These are phyloP conservation scores for Oncorhynchus keta DNA, from an alignment of 2,113 vertebrate genomes.

Conservation along the genomic window DNA sequence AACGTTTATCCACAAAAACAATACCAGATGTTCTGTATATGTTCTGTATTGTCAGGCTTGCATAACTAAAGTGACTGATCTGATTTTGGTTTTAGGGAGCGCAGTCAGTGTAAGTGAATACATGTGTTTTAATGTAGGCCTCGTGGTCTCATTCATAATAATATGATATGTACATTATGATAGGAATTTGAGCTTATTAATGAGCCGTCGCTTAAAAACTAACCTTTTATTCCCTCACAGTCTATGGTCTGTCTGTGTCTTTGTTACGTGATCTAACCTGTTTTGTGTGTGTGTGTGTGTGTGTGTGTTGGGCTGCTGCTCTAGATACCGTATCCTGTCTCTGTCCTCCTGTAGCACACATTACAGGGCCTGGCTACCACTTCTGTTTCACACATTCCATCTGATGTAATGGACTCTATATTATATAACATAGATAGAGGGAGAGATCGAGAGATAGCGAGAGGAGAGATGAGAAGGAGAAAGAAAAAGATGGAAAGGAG, in stretches of 20 bases:
- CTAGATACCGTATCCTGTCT: constrained; percentile 5
- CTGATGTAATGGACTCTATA: constrained; percentile 45
- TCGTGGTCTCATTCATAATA: neutral
- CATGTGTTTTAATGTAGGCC: neutral
- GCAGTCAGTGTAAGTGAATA: neutral
- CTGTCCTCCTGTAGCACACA: constrained; percentile 28
- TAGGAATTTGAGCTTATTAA: neutral
- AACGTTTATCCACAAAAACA: no score
- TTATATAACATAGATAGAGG: constrained; percentile 15
- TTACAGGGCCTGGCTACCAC: constrained; percentile 21
- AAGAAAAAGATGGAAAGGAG: no score
- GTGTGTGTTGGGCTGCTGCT: constrained; percentile 15
- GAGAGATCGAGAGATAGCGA: neutral
- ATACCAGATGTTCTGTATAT: no score
- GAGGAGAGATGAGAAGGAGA: neutral
- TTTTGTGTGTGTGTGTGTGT: constrained; percentile 20
- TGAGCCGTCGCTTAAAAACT: constrained; percentile 13
- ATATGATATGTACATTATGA: constrained; percentile 32
- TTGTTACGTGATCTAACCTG: neutral
- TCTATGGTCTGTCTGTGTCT: constrained; percentile 27
- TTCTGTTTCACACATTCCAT: constrained; percentile 23
- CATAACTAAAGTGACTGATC: neutral
- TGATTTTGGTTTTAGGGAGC: neutral
- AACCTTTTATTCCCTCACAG: constrained; percentile 39
- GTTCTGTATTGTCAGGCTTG: no score